These are phyloP conservation scores for Porites divaricata DNA, from an alignment of 92 coral and sea anemone species.

Conservation along the genomic window DNA sequence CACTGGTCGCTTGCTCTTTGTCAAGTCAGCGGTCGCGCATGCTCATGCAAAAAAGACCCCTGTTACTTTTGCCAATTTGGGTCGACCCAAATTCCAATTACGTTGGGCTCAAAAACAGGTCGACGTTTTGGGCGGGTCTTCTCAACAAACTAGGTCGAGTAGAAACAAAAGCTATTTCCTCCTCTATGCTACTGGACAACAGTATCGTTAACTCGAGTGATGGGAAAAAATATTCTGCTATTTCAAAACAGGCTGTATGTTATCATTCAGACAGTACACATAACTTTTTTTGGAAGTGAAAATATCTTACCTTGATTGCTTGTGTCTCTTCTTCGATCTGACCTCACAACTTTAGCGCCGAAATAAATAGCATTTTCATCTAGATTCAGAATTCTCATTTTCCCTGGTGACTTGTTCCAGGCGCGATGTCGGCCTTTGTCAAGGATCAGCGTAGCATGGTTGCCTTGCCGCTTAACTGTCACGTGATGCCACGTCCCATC, in stretches of 20 bases:
- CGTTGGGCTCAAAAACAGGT: no score
- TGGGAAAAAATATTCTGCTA: background rate
- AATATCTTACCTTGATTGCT: slow-evolving; percentile 24
- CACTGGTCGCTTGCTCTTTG: no score
- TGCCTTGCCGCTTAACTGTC: slow-evolving; percentile 89
- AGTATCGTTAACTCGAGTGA: background rate
- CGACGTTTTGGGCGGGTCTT: no score
- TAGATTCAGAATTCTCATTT: slow-evolving; percentile 93
- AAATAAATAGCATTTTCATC: slow-evolving; percentile 86
- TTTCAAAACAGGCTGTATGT: no score
- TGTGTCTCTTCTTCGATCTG: slow-evolving; percentile 57
- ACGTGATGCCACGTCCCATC: slow-evolving; percentile 99
- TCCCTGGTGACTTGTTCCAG: slow-evolving; percentile 92
- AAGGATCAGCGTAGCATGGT: slow-evolving; percentile 91
- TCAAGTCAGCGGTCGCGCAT: no score
- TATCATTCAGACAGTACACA: background rate
- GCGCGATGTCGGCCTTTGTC: slow-evolving; percentile 91
- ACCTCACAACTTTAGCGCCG: slow-evolving; percentile 82
- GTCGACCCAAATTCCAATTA: no score
- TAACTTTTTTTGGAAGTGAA: background rate
- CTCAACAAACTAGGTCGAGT: background rate
- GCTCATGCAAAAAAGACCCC: no score
- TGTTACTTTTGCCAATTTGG: no score
- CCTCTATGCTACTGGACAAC: background rate
- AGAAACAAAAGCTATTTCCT: background rate